Evolutionary conservation across 2,888 invertebrate species (phyloP).

Genomic region (Tricholauxania praeusta): DNA sequence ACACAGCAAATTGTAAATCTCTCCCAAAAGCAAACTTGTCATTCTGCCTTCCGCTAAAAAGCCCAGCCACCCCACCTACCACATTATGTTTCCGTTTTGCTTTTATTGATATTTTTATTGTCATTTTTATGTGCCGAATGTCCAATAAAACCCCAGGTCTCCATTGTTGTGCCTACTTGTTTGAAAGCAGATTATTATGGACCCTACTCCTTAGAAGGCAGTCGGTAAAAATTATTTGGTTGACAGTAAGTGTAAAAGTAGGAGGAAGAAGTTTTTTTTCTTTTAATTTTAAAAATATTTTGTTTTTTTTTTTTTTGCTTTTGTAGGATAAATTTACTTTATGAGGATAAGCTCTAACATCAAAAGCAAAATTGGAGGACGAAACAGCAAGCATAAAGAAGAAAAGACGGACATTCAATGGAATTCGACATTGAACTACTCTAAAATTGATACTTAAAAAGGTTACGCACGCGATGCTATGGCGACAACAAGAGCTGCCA

Average conservation of each 20-base stretch:
- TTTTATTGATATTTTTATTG: background rate
- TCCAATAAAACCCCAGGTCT: too few relatives aligned
- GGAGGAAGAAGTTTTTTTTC: background rate
- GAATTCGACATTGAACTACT: background rate
- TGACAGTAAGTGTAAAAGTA: too few relatives aligned
- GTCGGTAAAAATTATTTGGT: too few relatives aligned
- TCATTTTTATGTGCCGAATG: too few relatives aligned
- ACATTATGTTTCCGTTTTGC: background rate
- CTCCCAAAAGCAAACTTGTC: background rate
- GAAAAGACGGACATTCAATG: too few relatives aligned
- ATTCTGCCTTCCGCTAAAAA: background rate
- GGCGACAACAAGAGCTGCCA: background rate
- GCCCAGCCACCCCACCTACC: background rate
- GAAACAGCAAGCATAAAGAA: background rate
- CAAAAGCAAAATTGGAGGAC: background rate
- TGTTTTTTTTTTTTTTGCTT: background rate
- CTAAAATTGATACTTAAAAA: background rate
- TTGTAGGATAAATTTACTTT: background rate
- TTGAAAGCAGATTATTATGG: too few relatives aligned
- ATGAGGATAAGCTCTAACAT: background rate
- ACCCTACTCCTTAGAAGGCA: too few relatives aligned
- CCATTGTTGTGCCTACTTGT: too few relatives aligned
- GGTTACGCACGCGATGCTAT: background rate
- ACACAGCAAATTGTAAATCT: conserved; percentile 9
- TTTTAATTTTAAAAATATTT: background rate